These are phyloP conservation scores for Chaunax sp. DNA, from an alignment of 2,797 vertebrate genomes.

Conservation along the genomic window DNA sequence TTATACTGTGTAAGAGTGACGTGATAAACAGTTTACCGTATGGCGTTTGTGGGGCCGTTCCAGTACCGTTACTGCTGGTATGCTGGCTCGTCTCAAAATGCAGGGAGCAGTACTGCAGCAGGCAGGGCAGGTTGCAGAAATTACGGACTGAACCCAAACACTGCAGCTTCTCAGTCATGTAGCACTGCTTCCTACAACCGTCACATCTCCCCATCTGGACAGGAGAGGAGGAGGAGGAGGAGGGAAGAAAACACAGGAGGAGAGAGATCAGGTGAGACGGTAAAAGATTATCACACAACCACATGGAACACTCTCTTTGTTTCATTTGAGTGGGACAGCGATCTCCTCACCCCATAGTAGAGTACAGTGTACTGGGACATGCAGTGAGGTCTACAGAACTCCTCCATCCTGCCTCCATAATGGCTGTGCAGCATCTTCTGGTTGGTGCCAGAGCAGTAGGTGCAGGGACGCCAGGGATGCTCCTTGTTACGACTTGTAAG, in stretches of 20 bases:
- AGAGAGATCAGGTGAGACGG: not conserved
- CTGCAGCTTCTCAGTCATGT: slow-evolving; percentile 92
- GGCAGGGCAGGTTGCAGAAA: slow-evolving; percentile 94
- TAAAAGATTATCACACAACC: not conserved
- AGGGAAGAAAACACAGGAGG: not conserved
- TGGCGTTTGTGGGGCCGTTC: slow-evolving; percentile 51
- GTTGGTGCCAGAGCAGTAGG: slow-evolving; percentile 90
- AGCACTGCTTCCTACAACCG: slow-evolving; percentile 93
- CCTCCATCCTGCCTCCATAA: slow-evolving; percentile 92
- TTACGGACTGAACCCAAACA: slow-evolving; percentile 94
- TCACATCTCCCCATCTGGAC: slow-evolving; percentile 95
- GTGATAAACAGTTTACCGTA: slow-evolving; percentile 53
- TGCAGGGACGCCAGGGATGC: slow-evolving; percentile 89
- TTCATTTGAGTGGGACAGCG: not conserved
- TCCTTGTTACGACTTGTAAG: slow-evolving; percentile 87
- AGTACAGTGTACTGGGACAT: slow-evolving; percentile 97
- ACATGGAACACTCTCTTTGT: not conserved
- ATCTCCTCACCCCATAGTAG: slow-evolving; percentile 86
- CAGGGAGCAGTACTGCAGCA: slow-evolving; percentile 92
- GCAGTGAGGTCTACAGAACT: slow-evolving; percentile 96
- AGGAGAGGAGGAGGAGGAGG: not conserved
- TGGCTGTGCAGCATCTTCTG: slow-evolving; percentile 92
- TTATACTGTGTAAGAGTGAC: not conserved
- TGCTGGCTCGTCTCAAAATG: slow-evolving; percentile 74
- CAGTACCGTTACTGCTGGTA: slow-evolving; percentile 75